Evolutionary conservation across 1,140 invertebrate genomes (phyloP).

Genomic region (Leptinotarsa lineolata): DNA sequence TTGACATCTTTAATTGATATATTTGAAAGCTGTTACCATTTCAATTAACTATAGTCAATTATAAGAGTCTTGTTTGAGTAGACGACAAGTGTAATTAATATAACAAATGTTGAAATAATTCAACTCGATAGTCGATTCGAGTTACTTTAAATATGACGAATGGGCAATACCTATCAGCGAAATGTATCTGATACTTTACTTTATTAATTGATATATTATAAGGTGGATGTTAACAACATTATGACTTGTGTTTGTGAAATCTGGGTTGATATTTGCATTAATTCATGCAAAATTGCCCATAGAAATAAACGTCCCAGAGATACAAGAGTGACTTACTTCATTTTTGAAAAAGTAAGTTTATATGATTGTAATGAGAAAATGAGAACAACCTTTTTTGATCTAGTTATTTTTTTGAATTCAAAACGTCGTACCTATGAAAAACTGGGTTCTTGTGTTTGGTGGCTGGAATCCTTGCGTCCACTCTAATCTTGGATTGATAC

Average conservation of each 20-base stretch:
- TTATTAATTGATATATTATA: conserved; percentile 2
- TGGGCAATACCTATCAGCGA: not conserved
- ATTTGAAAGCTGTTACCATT: not conserved
- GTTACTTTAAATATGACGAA: conserved; percentile 3
- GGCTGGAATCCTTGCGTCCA: too few species aligned
- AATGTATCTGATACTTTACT: conserved; percentile 2
- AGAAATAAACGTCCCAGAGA: not conserved
- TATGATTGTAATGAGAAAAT: too few species aligned
- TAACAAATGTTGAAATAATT: conserved; percentile 1
- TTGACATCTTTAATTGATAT: not conserved
- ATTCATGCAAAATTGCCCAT: not conserved
- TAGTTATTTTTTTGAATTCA: too few species aligned
- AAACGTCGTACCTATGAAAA: too few species aligned
- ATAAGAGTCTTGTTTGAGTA: not conserved
- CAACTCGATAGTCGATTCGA: not conserved
- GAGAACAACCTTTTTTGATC: too few species aligned
- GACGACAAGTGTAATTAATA: not conserved
- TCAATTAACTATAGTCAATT: not conserved
- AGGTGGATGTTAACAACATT: not conserved
- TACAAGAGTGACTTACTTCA: too few species aligned
- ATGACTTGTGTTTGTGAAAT: not conserved
- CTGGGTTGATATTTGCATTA: not conserved
- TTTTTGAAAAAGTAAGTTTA: too few species aligned
- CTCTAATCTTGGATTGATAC: too few species aligned
- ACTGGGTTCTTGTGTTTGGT: too few species aligned